phyloP scores from a whole-genome alignment of 2,113 vertebrate species.

The Numida meleagris region DNA sequence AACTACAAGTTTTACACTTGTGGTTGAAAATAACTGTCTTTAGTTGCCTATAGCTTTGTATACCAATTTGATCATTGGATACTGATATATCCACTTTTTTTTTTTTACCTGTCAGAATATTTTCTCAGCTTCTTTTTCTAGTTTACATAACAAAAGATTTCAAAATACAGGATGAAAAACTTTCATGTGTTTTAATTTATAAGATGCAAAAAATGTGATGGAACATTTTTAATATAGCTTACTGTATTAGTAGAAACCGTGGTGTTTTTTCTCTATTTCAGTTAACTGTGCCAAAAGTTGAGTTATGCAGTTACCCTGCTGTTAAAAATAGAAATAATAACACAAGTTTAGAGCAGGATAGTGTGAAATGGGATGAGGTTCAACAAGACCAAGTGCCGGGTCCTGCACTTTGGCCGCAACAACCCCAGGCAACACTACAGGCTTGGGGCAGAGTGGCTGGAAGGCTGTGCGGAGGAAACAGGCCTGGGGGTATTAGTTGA shows the following conservation, averaged over 20 bases:
- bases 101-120: rapidly evolving
- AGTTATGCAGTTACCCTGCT: neutral
- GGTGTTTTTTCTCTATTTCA: neutral
- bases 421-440: no score
- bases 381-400: no score
- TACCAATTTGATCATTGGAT: neutral
- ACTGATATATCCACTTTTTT: neutral
- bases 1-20: neutral
- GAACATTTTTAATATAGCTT: neutral
- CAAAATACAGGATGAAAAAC: neutral
- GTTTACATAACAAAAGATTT: neutral
- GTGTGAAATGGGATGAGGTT: no score
- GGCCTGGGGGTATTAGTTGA: no score
- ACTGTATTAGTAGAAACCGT: neutral
- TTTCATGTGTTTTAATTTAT: neutral
- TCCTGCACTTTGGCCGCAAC: no score
- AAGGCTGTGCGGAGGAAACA: no score
- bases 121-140: neutral
- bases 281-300: neutral
- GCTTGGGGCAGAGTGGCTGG: no score
- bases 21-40: neutral
- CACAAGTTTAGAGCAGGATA: neutral
- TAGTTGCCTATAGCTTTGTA: neutral
- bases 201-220: neutral
- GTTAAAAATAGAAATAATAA: neutral